Evolutionary conservation across 2,888 invertebrate species (phyloP).

Genomic region (Melanophora roralis): DNA sequence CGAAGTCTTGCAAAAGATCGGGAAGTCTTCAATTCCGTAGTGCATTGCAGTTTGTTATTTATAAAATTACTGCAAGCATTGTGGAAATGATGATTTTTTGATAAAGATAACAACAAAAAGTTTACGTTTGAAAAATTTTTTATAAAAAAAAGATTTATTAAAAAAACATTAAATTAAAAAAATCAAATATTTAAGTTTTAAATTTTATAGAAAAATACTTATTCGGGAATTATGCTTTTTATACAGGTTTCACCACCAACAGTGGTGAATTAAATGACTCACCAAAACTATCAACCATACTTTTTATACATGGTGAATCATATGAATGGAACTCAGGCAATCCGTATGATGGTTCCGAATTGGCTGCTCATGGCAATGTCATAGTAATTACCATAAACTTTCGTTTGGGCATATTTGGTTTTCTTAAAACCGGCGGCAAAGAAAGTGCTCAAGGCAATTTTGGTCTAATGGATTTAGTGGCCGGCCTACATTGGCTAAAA

Average conservation of each 20-base stretch:
- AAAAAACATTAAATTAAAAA: too few species aligned
- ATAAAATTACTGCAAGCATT: constrained; percentile 91
- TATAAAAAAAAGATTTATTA: too few species aligned
- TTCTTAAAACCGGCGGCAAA: constrained; percentile 92
- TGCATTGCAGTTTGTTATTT: constrained; percentile 91
- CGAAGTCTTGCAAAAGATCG: constrained; percentile 49
- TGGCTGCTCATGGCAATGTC: constrained; percentile 93
- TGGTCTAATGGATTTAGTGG: constrained; percentile 94
- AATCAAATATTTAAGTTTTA: too few species aligned
- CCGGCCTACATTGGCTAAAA: constrained; percentile 96
- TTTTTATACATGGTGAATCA: constrained; percentile 95
- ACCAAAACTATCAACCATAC: constrained; percentile 84
- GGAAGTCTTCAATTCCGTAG: constrained; percentile 92
- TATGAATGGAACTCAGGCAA: constrained; percentile 98
- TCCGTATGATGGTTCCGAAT: constrained; percentile 96
- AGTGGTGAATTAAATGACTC: constrained; percentile 49
- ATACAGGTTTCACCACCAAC: constrained; percentile 54
- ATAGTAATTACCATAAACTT: constrained; percentile 95
- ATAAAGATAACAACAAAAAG: constrained; percentile 46
- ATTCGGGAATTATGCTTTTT: too few species aligned
- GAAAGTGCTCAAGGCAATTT: constrained; percentile 94
- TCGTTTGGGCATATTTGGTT: constrained; percentile 91
- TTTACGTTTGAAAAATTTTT: neutral
- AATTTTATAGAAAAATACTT: too few species aligned
- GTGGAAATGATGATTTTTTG: constrained; percentile 90